A percentile compares a stretch with the other conserved stretches of the same genome.
phyloP scores from a whole-genome alignment of 2,113 vertebrate genomes.

The Cariama cristata region DNA sequence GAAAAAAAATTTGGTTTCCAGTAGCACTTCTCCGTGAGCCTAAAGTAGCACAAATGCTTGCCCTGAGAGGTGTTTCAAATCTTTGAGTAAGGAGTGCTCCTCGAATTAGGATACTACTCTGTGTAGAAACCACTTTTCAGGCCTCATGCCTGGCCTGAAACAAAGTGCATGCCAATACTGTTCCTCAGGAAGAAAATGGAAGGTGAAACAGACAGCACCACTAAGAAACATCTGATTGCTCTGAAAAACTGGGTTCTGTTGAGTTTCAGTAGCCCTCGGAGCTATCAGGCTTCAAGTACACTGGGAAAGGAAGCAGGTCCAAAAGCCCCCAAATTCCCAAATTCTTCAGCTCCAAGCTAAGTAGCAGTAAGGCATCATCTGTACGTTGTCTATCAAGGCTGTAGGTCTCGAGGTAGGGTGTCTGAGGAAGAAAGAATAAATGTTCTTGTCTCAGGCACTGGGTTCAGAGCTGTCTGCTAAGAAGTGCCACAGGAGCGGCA shows the following conservation, averaged over 20 bases:
- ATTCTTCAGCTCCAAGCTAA: neutral
- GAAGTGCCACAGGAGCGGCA: rapidly evolving
- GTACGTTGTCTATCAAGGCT: neutral
- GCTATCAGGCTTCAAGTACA: neutral
- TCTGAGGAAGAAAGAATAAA: neutral
- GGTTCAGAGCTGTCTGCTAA: neutral
- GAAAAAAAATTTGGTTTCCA: neutral
- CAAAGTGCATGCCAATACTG: neutral
- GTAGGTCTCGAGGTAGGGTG: neutral
- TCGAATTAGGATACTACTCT: neutral
- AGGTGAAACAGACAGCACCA: neutral
- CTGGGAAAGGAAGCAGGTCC: neutral
- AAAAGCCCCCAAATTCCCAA: neutral
- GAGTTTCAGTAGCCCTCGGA: neutral
- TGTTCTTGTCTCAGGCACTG: neutral
- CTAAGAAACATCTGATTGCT: neutral
- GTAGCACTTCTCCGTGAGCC: neutral
- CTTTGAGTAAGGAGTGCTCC: neutral
- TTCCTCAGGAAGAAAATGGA: neutral
- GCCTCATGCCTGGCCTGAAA: neutral
- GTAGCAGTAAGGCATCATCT: neutral
- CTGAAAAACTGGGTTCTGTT: neutral
- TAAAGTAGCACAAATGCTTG: neutral
- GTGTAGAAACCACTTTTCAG: neutral
- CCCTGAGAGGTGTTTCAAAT: neutral